A percentile compares a stretch with the other conserved stretches of the same genome.
Conservation (phyloP, 2,113 vertebrate genomes). For the Cottus gobio region DNA sequence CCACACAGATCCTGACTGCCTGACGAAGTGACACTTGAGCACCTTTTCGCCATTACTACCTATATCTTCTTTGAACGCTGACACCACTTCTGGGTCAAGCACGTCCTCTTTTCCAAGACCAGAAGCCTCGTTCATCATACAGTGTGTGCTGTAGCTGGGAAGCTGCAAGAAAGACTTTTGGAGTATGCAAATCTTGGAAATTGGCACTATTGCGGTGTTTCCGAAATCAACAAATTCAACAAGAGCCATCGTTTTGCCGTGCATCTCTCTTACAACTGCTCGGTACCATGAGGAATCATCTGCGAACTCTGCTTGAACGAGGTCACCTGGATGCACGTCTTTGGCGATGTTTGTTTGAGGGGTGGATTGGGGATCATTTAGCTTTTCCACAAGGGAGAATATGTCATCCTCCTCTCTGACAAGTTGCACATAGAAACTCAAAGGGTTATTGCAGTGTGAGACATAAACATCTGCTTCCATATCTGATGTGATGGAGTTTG, state of each 20-base stretch:
- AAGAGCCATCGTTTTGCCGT: constrained; percentile 51
- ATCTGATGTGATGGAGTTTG: constrained; percentile 78
- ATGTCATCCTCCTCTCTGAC: constrained; percentile 84
- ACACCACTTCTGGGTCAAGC: constrained; percentile 67
- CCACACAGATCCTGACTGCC: constrained; percentile 84
- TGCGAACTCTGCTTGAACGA: constrained; percentile 88
- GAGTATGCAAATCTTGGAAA: constrained; percentile 79
- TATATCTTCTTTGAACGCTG: constrained; percentile 80
- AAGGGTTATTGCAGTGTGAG: constrained; percentile 85
- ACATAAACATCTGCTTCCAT: constrained; percentile 85
- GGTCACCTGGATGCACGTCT: constrained; percentile 81
- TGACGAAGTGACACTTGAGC: constrained; percentile 86
- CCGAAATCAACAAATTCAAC: constrained; percentile 95
- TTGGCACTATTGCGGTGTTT: constrained; percentile 82
- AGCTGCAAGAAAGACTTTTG: constrained; percentile 65
- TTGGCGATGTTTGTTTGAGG: constrained; percentile 47
- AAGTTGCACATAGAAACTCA: constrained; percentile 92
- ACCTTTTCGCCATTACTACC: constrained; percentile 68
- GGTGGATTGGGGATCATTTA: constrained; percentile 78
- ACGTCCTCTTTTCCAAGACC: constrained; percentile 11
- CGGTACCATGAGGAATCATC: constrained; percentile 91
- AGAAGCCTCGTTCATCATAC: constrained; percentile 81
- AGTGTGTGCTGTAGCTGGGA: constrained; percentile 86
- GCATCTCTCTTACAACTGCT: constrained; percentile 84
- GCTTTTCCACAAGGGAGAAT: constrained; percentile 81